A percentile compares a stretch with the other conserved stretches of the same genome.
phyloP scores from a whole-genome alignment of 1,140 invertebrate species.

The Anastrepha obliqua region DNA sequence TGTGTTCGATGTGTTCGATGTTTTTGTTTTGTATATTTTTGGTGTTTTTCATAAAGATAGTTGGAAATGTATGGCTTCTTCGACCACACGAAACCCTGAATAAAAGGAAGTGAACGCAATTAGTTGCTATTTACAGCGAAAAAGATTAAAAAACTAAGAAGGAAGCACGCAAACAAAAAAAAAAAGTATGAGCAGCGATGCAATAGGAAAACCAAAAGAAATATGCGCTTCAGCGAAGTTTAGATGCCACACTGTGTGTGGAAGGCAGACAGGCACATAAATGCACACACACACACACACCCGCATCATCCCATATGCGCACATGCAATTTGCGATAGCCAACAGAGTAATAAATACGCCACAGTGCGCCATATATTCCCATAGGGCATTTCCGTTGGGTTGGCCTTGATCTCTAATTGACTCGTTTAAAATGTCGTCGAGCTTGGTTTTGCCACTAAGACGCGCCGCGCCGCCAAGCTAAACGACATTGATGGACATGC shows the following conservation, averaged over 20 bases:
- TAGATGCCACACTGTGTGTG: constrained; percentile 15
- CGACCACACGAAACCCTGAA: not conserved
- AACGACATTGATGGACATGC: not conserved
- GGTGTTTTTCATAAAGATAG: not conserved
- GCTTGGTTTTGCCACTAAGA: constrained; percentile 15
- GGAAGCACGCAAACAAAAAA: not conserved
- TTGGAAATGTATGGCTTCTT: constrained; percentile 1
- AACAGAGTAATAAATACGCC: constrained; percentile 22
- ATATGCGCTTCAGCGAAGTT: not conserved
- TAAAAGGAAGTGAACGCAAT: constrained; percentile 41
- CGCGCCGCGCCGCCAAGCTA: not conserved
- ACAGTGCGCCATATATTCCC: constrained; percentile 6
- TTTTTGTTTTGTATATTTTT: not conserved
- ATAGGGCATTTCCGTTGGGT: constrained; percentile 63
- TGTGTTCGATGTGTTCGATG: not conserved
- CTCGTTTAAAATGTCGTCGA: constrained; percentile 53
- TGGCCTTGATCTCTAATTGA: constrained; percentile 70
- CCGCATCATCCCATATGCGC: not conserved
- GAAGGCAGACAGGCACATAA: constrained; percentile 4
- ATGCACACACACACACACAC: not conserved
- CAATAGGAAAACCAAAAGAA: constrained; percentile 38
- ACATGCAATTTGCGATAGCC: constrained; percentile 37
- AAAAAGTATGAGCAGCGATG: not conserved
- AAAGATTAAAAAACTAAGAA: not conserved
- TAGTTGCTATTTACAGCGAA: constrained; percentile 44